Evolutionary conservation across 37 sponge, comb jelly and placozoan species (phyloP), one percentile per base, ranked within the genome.

Genomic region (Halichondria panicea): DNA sequence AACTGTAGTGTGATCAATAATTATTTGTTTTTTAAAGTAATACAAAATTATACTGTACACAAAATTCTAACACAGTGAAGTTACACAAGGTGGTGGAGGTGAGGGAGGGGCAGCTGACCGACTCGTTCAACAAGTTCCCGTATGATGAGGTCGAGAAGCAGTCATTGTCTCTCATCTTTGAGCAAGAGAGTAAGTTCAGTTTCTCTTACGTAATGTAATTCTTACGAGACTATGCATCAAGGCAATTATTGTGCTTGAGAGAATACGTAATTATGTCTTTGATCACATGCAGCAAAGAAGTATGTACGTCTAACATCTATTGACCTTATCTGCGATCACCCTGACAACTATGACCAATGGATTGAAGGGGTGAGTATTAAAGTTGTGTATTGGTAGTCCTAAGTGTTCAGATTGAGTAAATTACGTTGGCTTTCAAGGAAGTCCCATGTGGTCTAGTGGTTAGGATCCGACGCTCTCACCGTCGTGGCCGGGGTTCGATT

Each of bases 151-250:
- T 78, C 8, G 77, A 64, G 39, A 73, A 53, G 9, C 82, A 86
- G 63, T 91, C 92, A 22, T 82, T 91, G 19, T 91, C 92, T 38
- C 50, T 91, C 41, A 66, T 91, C 21, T 85, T 73, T 82, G 92
- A 91, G 60, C 54, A 57, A 8, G 87, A 77, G 61, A 86, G 71
- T 75, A 40, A 62, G 75, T 59, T 4, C 7, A 45, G 24, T 31
- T n/a, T 11, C 11, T 45, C 6, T 43, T 30, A 28, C 60, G 9
- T 0, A 25, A n/a, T 1, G 1, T n/a, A 0, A 36, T 2, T 41
- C 59, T n/a, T 25, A 59, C 19, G 25, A 24, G 27, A 8, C 18
- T 24, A 8, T 59, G 15, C 52, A 11, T 48, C 15, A 15, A 48
- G 52, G 13, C 52, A 48, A 48, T 15, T 48, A 11, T 18, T 11